Percentiles rank a stretch among this genome's conserved stretches.
Evolutionary conservation across 2,888 invertebrate genomes (phyloP).

Genomic region (Epistrophe grossulariae): DNA sequence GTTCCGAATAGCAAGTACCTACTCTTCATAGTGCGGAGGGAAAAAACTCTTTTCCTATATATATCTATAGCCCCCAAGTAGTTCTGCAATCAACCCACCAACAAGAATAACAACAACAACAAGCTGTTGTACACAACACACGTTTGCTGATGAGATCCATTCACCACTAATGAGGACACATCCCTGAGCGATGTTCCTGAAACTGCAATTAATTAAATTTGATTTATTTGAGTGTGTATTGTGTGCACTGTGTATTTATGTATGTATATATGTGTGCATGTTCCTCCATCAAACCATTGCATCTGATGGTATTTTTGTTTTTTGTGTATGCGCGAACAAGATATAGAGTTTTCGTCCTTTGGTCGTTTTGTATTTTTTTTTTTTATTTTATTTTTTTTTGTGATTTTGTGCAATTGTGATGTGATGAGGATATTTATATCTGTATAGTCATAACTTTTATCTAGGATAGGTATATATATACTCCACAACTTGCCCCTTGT

Average conservation of each 20-base stretch:
- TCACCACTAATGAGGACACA: slow-evolving; percentile 76
- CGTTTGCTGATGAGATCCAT: slow-evolving; percentile 74
- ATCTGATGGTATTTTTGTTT: neutral
- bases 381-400: neutral
- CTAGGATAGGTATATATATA: slow-evolving; percentile 50
- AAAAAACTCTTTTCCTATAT: slow-evolving; percentile 43
- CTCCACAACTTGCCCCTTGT: slow-evolving; percentile 52
- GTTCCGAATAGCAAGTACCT: slow-evolving; percentile 39
- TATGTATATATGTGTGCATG: neutral
- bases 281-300: neutral
- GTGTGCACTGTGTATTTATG: neutral
- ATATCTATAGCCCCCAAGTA: slow-evolving; percentile 39
- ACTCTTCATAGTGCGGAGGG: neutral
- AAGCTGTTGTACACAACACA: slow-evolving; percentile 64
- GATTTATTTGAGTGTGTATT: slow-evolving; percentile 70
- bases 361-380: slow-evolving; percentile 24
- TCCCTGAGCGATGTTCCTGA: slow-evolving; percentile 75
- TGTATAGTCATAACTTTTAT: slow-evolving; percentile 19
- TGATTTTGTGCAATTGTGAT: slow-evolving; percentile 18
- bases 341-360: slow-evolving; percentile 23
- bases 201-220: slow-evolving; percentile 76
- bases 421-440: slow-evolving; percentile 37
- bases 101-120: slow-evolving; percentile 52
- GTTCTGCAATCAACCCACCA: slow-evolving; percentile 59
- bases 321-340: neutral